Base-by-base conservation (phyloP, 2,888 invertebrate genomes). In the Noctua janthe region DNA sequence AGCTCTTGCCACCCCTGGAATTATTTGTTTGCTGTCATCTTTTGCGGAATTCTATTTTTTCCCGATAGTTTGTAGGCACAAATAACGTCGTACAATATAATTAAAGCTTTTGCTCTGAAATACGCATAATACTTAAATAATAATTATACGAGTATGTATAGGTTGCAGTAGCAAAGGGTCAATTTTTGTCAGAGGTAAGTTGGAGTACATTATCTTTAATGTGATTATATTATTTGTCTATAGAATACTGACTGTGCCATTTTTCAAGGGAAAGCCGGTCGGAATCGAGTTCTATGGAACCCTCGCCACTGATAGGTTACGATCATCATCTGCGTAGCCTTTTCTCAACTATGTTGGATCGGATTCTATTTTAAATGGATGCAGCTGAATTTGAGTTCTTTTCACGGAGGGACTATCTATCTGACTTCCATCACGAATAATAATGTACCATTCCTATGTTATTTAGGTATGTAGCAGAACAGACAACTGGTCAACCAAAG, bases 1-100 rank as follows among this genome's bases (percentile, higher is more conserved):
- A 84, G 87, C 78, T 73, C 59, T 66, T 80, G 76, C 23, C 54
- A 78, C 59, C 71, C 74, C 59, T 71, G 29, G 66, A 66, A 78
- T 81, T 89, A 81, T 89, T 87, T 89, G 85, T 85, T 80, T 54
- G 74, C 75, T 87, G 82, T 79, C 82, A 87, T 56, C 72, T 80
- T 82, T 84, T 78, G 49, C n/a, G 69, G 29, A 47, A 75, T n/a
- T 69, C 39, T 80, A 71, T 64, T 51, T 29, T 74, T 78, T 75
- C 39, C 29, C n/a, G 10, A 10, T 29, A 62, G 66, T 67, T 43
- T 67, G 6, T 43, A 23, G 23, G 62, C 62, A 29, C 15, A 8
- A 29, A 29, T 15, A 29, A 15, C 17, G 29, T 15, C 2, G 1
- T 7, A 10, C 7, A 59, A 59, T 62, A 29, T 29, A 62, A 11